phyloP scores from a whole-genome alignment of 2,797 vertebrate species.

The Artibeus jamaicensis region DNA sequence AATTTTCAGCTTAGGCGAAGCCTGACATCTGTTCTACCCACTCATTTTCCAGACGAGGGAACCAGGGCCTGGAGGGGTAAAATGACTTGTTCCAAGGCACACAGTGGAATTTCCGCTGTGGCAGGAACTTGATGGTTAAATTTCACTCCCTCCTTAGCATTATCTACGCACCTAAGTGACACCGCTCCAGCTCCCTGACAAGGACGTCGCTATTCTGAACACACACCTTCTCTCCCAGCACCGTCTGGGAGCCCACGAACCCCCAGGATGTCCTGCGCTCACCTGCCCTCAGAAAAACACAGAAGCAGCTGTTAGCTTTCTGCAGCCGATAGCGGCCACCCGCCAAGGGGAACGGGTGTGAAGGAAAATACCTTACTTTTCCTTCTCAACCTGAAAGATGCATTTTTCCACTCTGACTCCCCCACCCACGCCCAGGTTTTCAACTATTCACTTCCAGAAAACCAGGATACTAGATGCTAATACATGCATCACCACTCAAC shows the following conservation, averaged over 20 bases:
- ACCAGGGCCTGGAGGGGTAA: background rate
- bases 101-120: background rate
- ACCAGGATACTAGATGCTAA: background rate
- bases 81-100: background rate
- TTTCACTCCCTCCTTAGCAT: background rate
- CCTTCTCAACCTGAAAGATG: background rate
- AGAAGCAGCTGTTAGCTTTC: background rate
- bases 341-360: background rate
- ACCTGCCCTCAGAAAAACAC: background rate
- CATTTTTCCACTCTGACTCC: background rate
- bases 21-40: background rate
- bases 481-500: background rate
- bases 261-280: background rate
- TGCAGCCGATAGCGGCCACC: background rate
- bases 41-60: background rate
- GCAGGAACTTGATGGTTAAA: background rate
- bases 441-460: background rate
- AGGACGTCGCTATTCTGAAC: background rate
- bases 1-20: background rate
- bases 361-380: slow-evolving; percentile 11
- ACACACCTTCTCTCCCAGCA: background rate
- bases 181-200: background rate
- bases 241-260: background rate
- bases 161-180: background rate
- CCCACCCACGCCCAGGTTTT: background rate